Base-by-base conservation (phyloP, 2,797 vertebrate species). In the Gouania willdenowi region DNA sequence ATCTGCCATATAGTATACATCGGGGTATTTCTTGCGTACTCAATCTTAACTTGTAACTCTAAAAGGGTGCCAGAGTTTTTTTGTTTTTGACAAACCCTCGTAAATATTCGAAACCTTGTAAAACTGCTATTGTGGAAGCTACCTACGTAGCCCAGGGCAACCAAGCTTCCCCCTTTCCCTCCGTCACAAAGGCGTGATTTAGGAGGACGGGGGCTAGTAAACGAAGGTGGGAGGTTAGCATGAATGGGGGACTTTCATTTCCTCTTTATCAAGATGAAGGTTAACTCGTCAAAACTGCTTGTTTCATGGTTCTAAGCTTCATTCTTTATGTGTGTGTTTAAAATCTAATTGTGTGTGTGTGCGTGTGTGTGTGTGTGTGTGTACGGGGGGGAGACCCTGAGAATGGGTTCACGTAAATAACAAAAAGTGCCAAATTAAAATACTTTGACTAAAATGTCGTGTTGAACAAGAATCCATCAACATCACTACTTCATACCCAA, bases 61-160 rank as follows among this genome's bases (percentile, higher is more conserved):
- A 55, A 66, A 50, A 52, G 44, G 47, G 62, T n/a, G n/a, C n/a
- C n/a, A n/a, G n/a, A n/a, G n/a, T n/a, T n/a, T n/a, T n/a, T n/a
- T n/a, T n/a, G n/a, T n/a, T n/a, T n/a, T n/a, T n/a, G n/a, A n/a
- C n/a, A n/a, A n/a, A n/a, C 34, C 35, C 47, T 70, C 28, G 38
- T 68, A 56, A 55, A 71, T 67, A 75, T 80, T 79, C 79, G 79
- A 71, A 73, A 65, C 64, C 52, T 59, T 58, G 61, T 83, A 82
- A 83, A 87, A 84, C 75, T 71, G 34, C 46, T 61, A 44, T 61
- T 76, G 78, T 80, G 70, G 67, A 50, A 63, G 55, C 38, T 30
- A 75, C 73, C 68, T 6, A 26, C 81, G 53, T 49, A 65, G 62
- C 63, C 54, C 38, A 38, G 38, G 49, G 41, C 25, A 6, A 52